Evolutionary conservation across 2,888 invertebrate genomes (phyloP), one percentile per base, ranked within the genome.

Genomic region (Diabrotica balteata): DNA sequence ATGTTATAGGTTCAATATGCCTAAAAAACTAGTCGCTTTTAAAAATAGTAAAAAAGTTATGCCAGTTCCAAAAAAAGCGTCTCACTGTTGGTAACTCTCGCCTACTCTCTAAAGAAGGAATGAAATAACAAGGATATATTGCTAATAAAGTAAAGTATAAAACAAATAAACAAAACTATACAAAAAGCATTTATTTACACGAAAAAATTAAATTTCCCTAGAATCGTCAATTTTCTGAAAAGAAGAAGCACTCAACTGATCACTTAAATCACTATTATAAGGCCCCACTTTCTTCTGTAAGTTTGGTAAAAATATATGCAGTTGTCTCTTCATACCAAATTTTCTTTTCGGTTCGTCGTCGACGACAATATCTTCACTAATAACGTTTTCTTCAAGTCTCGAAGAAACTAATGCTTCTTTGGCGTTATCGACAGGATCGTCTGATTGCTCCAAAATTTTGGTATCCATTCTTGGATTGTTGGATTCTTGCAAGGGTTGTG

Each of bases 241-340:
- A 4, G 79, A 79, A 44, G 64, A 68, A 10, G 53, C 51, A 70
- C 78, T 77, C 11, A 70, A 72, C 66, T 76, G 78, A 67, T 78
- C 78, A 66, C 80, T 82, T 67, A 79, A 78, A 63, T 80, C 70
- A 72, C 71, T 78, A 67, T 76, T 77, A 76, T 77, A 70, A 72
- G 84, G 66, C 77, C 78, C 66, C 32, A 68, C 68, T 74, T 86
- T 86, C 76, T 89, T 90, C 63, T 88, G 87, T 72, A 90, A 83
- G 79, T 88, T 85, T 0, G 92, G 92, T 87, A 92, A 90, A 77
- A 92, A 92, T 69, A 92, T 92, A 79, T 92, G 92, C 46, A 92
- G 85, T 79, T 93, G 92, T 72, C 89, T 87, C 77, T 89, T 78
- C 7, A 71, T 68, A 6, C 69, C 71, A 7, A 10, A 67, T 46